Conservation (phyloP, 2,797 vertebrate species). For the Siniperca undulata region DNA sequence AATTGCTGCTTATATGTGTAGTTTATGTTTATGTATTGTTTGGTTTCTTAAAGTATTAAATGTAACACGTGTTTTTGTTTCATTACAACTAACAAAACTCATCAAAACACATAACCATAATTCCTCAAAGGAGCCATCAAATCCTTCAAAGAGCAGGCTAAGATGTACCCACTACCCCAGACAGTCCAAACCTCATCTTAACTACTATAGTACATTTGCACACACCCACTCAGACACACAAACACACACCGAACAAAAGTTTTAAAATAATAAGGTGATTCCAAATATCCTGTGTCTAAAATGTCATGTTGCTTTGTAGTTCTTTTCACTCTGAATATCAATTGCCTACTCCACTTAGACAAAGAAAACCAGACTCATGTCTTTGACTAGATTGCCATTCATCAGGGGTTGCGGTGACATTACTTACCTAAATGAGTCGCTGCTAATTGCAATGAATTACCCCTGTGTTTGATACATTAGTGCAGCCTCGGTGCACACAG, state of each 20-base stretch:
- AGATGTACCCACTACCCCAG: background rate
- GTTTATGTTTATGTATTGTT: background rate
- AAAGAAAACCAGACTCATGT: slow-evolving; percentile 63
- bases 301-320: slow-evolving; percentile 33
- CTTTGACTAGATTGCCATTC: slow-evolving; percentile 75
- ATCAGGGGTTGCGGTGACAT: slow-evolving; percentile 80
- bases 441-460: slow-evolving; percentile 85
- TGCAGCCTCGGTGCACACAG: slow-evolving; percentile 79
- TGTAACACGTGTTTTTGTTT: background rate
- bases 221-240: background rate
- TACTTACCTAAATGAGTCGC: slow-evolving; percentile 83
- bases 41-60: background rate
- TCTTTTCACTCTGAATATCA: slow-evolving; percentile 42
- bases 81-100: background rate
- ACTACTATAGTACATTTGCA: slow-evolving; percentile 4
- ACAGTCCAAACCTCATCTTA: background rate
- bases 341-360: slow-evolving; percentile 32
- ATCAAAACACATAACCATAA: background rate
- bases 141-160: background rate
- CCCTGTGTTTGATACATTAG: slow-evolving; percentile 83
- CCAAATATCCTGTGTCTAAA: slow-evolving; percentile 22
- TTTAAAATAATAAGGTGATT: slow-evolving; percentile 28
- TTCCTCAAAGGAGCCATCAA: slow-evolving; percentile 1
- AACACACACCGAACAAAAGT: background rate
- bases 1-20: too few species aligned